Base-by-base conservation (phyloP, 2,888 invertebrate species). In the Drosophila kokeensis region DNA sequence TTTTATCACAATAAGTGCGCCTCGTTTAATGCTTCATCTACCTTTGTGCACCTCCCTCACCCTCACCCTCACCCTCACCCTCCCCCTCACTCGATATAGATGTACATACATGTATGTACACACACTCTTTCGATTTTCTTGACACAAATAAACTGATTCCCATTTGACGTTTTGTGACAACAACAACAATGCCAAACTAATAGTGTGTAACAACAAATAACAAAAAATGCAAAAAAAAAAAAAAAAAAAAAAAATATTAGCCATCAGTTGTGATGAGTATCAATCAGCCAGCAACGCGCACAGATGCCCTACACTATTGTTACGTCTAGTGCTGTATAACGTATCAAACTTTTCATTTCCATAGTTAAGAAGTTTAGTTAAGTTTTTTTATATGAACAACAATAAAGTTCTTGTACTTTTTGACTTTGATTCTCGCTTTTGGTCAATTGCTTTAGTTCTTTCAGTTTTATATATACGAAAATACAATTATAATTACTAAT, bases 101-200 rank as follows among this genome's bases (percentile, higher is more conserved):
- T 58, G 24, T 54, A 38, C 38, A 40, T n/a, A 18, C 7, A n/a
- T n/a, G n/a, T n/a, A n/a, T n/a, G n/a, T n/a, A n/a, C 32, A 18
- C 10, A 13, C 38, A 64, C 55, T 57, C 34, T 73, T 49, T 81
- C 54, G 30, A n/a, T 77, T 77, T 74, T 74, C 66, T 69, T 86
- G 68, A 75, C 81, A 83, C 74, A 83, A 71, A 66, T 77, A 67
- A 77, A 78, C 66, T 63, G 81, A 83, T 72, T 70, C 64, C 73
- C 63, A 70, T 70, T 79, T 79, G 65, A 68, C 30, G 64, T 72
- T 61, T 79, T 69, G 63, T 69, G 55, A 52, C 59, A 73, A 73
- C 50, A 63, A 48, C 66, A 69, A 57, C 36, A 34, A 30, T 18
- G 7, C 18, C 48, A 24, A 49, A 27, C 52, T 21, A 32, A 52